phyloP scores from a whole-genome alignment of 2,888 invertebrate genomes.

The Digitonthophagus gazella region DNA sequence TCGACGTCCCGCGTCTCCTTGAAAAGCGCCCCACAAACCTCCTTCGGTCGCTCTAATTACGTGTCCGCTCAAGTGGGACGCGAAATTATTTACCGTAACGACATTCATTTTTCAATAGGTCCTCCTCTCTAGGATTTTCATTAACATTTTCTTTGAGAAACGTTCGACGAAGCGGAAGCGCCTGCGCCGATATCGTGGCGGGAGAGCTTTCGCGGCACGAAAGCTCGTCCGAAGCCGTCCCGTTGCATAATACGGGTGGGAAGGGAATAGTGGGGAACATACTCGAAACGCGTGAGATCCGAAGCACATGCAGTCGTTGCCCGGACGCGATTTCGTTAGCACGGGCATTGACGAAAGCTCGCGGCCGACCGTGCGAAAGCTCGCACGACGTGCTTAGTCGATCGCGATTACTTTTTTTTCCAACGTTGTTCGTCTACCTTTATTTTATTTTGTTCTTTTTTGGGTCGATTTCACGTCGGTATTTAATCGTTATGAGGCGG shows the following conservation, averaged over 20 bases:
- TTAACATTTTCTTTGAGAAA: too few species aligned
- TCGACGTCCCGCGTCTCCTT: background rate
- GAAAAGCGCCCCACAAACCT: too few species aligned
- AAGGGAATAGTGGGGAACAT: constrained; percentile 4
- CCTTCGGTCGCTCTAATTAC: background rate
- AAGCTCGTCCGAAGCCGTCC: background rate
- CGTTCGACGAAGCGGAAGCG: too few species aligned
- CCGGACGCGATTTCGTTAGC: constrained; percentile 1
- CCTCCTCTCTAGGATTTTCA: too few species aligned
- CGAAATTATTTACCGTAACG: background rate
- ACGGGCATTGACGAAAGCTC: background rate
- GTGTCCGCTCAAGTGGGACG: background rate
- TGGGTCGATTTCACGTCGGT: background rate
- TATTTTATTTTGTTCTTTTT: background rate
- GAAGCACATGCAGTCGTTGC: constrained; percentile 17
- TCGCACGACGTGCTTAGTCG: constrained; percentile 4
- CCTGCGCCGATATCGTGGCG: background rate
- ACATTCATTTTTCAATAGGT: background rate
- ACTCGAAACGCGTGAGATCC: constrained; percentile 4
- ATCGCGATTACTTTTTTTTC: background rate
- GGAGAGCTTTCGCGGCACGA: constrained; percentile 4
- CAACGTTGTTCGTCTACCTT: background rate
- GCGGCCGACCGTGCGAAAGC: constrained; percentile 4
- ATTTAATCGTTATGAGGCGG: background rate
- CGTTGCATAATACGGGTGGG: constrained; percentile 14